These are phyloP conservation scores for Cardiocondyla obscurior DNA, from an alignment of 1,140 invertebrate species.

Conservation along the genomic window DNA sequence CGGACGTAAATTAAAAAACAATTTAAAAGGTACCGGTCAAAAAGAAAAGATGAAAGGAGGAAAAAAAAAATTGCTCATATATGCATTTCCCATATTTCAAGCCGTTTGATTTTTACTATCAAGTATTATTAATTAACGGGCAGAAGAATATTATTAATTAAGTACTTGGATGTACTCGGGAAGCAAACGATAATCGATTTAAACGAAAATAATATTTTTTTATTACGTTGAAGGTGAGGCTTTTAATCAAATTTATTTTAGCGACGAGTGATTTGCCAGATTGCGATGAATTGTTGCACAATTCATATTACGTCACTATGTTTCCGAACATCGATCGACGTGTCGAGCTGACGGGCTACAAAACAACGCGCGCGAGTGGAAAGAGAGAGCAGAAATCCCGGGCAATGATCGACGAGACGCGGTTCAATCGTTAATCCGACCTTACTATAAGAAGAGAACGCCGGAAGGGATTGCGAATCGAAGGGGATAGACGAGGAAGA, in stretches of 20 bases:
- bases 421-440: conserved; percentile 37
- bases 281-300: conserved; percentile 8
- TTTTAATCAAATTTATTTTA: neutral
- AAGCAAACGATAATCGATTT: neutral
- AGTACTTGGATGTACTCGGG: no score
- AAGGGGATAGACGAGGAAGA: neutral
- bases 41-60: neutral
- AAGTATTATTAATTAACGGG: neutral
- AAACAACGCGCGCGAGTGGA: neutral
- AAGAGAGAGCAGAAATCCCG: conserved; percentile 14
- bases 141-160: no score
- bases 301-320: neutral
- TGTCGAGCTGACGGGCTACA: conserved; percentile 1
- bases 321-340: neutral
- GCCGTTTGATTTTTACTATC: neutral
- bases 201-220: neutral
- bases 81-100: neutral
- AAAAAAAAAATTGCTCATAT: neutral
- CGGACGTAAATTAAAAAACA: neutral
- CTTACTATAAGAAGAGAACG: neutral
- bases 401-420: conserved; percentile 32
- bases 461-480: neutral
- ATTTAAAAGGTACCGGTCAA: neutral
- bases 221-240: no score
- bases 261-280: neutral